Evolutionary conservation across 2,113 vertebrate species (phyloP), one percentile per base, ranked within the genome.

Genomic region (Ancistrus triradiatus): DNA sequence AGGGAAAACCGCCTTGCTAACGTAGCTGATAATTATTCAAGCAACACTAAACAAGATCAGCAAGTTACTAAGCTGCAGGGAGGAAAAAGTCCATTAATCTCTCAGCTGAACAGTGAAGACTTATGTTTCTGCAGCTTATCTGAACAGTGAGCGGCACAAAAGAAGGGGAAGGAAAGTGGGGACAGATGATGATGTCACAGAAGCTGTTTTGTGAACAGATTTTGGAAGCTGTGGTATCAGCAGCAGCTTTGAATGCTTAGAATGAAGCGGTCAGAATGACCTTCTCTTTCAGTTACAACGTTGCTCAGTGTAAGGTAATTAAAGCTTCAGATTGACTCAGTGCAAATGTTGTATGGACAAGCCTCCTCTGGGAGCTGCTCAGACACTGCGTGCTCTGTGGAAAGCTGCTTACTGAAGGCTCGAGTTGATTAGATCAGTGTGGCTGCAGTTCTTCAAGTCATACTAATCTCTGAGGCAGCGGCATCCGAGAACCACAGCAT

Each of bases 401-500:
- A 70, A 81, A 83, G 78, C 76, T 71, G 83, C 79, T 83, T 84
- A 85, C 78, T 73, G 63, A 17, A 47, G 73, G 79, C 72, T 79
- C 49, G 75, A 81, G 75, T 80, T 85, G 84, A 86, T 86, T 86
- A 83, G 80, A 85, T 86, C 81, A 84, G 74, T 37, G 61, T 42
- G 59, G 79, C 75, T 74, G n/a, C n/a, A 77, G 70, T 77, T 79
- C 73, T 68, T 78, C 81, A 79, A 80, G 74, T 74, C 71, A 60
- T 46, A 62, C 72, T 84, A 83, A 84, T 84, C 76, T 59, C 18
- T 58, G 67, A 69, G 63, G 11, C 40, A 56, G 48, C 24, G 65
- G 52, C 31, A 66, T 63, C 74, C 13, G 50, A 33, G 25, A 55
- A 37, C 4, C 35, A 8, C 9, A 11, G 2, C 35, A 37, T 2